Evolutionary conservation across 2,888 invertebrate species (phyloP).

Genomic region (Metalampra italica): DNA sequence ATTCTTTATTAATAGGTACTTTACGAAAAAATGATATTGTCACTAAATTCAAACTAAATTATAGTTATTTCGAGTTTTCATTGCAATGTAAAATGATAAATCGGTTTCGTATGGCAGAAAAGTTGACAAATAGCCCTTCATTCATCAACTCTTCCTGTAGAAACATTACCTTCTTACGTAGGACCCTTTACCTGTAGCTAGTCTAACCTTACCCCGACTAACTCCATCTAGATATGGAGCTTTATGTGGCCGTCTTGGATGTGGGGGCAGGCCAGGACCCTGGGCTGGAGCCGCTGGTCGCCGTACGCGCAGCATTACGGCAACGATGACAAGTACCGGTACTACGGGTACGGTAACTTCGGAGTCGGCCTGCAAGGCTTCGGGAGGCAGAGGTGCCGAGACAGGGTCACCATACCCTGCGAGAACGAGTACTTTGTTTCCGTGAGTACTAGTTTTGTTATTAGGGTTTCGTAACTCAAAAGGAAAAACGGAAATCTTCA

Average conservation of each 20-base stretch:
- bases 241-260: conserved; percentile 65
- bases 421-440: conserved; percentile 90
- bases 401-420: conserved; percentile 88
- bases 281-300: conserved; percentile 45
- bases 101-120: no score
- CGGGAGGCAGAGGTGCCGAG: conserved; percentile 78
- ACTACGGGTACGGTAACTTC: conserved; percentile 62
- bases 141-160: no score
- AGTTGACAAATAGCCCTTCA: no score
- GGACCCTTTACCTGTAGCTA: conserved; percentile 37
- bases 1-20: no score
- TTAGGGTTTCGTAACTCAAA: no score
- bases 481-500: no score
- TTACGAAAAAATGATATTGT: no score
- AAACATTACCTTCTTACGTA: background rate
- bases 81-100: no score
- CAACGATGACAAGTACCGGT: conserved; percentile 43
- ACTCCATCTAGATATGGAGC: conserved; percentile 60
- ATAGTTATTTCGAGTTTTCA: no score
- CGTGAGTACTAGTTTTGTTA: conserved; percentile 59
- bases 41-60: no score
- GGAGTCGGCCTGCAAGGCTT: conserved; percentile 45
- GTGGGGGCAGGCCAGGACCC: conserved; percentile 49
- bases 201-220: conserved; percentile 41
- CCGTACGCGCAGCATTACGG: conserved; percentile 63